phyloP scores from a whole-genome alignment of 2,888 invertebrate genomes.

The Leucoma salicis region DNA sequence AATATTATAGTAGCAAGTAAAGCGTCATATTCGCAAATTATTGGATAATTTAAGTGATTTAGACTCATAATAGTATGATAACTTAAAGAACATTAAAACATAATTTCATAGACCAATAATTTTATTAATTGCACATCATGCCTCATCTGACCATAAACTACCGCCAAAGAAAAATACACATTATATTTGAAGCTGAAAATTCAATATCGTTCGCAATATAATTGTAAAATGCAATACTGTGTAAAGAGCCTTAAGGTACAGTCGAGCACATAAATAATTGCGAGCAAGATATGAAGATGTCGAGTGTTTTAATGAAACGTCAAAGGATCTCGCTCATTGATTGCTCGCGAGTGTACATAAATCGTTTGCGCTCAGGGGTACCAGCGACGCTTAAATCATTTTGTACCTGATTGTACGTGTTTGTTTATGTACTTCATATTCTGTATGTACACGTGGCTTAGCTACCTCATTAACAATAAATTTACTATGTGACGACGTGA shows the following conservation, averaged over 20 bases:
- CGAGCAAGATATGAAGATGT: conserved; percentile 73
- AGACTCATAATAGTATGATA: no score
- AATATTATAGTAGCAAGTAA: no score
- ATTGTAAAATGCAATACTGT: conserved; percentile 24
- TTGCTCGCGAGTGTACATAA: conserved; percentile 52
- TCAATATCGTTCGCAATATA: conserved; percentile 4
- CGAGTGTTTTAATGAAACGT: conserved; percentile 73
- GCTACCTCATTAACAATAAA: conserved; percentile 34
- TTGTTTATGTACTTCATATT: conserved; percentile 40
- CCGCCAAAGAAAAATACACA: neutral
- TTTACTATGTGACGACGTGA: conserved; percentile 9
- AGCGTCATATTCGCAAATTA: no score
- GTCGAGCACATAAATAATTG: conserved; percentile 65
- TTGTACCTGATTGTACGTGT: conserved; percentile 47
- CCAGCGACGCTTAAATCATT: conserved; percentile 44
- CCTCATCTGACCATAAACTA: no score
- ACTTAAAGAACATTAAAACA: no score
- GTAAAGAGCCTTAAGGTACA: conserved; percentile 56
- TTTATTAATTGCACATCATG: no score
- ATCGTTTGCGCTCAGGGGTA: conserved; percentile 47
- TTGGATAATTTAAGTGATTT: no score
- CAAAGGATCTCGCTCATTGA: conserved; percentile 69
- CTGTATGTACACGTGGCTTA: conserved; percentile 26
- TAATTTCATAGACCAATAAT: no score
- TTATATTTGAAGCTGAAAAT: neutral